Evolutionary conservation across 2,888 invertebrate species (phyloP).

Genomic region (Cacoxenus indagator): DNA sequence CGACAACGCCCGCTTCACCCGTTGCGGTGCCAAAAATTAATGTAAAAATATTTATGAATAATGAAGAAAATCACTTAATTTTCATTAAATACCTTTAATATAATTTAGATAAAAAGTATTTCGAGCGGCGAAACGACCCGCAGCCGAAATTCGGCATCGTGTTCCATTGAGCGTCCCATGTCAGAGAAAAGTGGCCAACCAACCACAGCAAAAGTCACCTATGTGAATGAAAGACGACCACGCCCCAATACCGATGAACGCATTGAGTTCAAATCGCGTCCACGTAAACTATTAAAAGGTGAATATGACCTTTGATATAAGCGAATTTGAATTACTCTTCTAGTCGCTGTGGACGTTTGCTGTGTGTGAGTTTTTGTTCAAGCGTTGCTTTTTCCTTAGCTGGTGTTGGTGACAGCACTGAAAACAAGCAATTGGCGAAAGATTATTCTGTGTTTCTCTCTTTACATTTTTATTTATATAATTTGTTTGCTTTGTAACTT

Average conservation of each 20-base stretch:
- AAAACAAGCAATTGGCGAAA: not conserved
- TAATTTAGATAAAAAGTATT: slow-evolving; percentile 65
- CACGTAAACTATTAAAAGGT: slow-evolving; percentile 70
- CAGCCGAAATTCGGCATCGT: slow-evolving; percentile 69
- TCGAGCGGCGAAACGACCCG: slow-evolving; percentile 71
- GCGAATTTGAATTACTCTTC: slow-evolving; percentile 3
- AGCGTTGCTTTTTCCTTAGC: not conserved
- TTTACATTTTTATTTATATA: not conserved
- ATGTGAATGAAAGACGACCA: slow-evolving; percentile 68
- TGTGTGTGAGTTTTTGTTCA: slow-evolving; percentile 11
- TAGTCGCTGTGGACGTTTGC: slow-evolving; percentile 50
- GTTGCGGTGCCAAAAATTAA: slow-evolving; percentile 66
- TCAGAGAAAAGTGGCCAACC: slow-evolving; percentile 59
- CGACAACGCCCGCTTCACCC: slow-evolving; percentile 67
- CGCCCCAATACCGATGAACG: slow-evolving; percentile 67
- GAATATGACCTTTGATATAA: slow-evolving; percentile 24
- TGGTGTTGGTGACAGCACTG: slow-evolving; percentile 11
- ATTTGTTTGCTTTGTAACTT: not conserved
- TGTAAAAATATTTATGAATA: slow-evolving; percentile 38
- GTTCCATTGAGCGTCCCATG: slow-evolving; percentile 69
- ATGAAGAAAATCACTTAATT: not conserved
- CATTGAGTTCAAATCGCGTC: slow-evolving; percentile 68
- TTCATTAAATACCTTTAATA: slow-evolving; percentile 1
- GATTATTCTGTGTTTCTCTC: not conserved
- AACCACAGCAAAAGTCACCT: slow-evolving; percentile 67